Percentiles rank a stretch among this genome's conserved stretches.
Conservation (phyloP, 2,888 invertebrate genomes). For the Melanargia galathea region DNA sequence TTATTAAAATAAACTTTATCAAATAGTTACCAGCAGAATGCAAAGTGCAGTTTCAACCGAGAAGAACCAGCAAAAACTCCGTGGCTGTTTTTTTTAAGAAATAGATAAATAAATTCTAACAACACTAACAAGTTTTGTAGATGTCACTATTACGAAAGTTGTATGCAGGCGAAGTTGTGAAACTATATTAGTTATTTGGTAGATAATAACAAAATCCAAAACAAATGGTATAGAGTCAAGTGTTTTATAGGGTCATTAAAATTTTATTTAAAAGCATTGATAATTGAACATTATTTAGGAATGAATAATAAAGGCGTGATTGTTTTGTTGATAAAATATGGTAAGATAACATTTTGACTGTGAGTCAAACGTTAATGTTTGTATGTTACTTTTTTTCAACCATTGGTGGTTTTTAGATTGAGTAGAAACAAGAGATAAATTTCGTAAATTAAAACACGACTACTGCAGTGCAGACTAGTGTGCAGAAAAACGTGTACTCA, state of each 20-base stretch:
- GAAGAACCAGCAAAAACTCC: background rate
- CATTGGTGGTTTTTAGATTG: background rate
- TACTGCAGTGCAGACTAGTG: too few relatives aligned
- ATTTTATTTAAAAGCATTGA: constrained; percentile 4
- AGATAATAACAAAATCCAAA: background rate
- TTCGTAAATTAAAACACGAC: too few relatives aligned
- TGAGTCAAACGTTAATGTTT: background rate
- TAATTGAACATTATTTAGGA: background rate
- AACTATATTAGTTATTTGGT: background rate
- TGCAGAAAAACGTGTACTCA: too few relatives aligned
- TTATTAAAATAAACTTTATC: background rate
- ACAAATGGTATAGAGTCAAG: background rate
- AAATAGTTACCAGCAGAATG: too few relatives aligned
- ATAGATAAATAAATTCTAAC: too few relatives aligned
- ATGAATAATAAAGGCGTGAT: constrained; percentile 1
- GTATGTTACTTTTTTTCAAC: background rate
- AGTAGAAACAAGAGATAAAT: background rate
- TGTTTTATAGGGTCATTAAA: background rate
- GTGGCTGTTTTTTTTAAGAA: too few relatives aligned
- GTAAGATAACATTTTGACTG: background rate
- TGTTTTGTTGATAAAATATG: background rate
- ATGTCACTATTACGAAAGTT: too few relatives aligned
- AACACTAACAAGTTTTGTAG: too few relatives aligned
- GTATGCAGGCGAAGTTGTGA: background rate
- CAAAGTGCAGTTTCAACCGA: background rate